These are phyloP conservation scores for Melanaphis sacchari DNA, from an alignment of 1,140 invertebrate genomes.

Conservation along the genomic window DNA sequence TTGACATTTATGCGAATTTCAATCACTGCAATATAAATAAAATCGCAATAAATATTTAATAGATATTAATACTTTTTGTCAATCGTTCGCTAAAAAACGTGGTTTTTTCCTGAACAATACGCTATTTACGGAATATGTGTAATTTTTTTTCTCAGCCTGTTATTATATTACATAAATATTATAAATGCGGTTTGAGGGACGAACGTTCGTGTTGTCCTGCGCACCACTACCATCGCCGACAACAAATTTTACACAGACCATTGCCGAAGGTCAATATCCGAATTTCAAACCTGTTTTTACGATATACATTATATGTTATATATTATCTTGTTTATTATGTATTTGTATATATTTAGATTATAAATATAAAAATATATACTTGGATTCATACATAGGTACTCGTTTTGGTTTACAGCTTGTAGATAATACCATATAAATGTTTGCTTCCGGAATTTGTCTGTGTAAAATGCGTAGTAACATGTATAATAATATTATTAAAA, in stretches of 20 bases:
- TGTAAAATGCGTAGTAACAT: neutral
- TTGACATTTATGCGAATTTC: neutral
- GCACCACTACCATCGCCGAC: neutral
- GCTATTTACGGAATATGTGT: neutral
- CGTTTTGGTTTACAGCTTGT: neutral
- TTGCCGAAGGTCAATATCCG: constrained; percentile 15
- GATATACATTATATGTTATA: neutral
- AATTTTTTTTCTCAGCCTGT: neutral
- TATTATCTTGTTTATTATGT: no score
- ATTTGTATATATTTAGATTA: neutral
- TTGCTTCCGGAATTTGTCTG: neutral
- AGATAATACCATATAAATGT: neutral
- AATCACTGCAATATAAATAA: neutral
- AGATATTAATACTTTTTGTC: neutral
- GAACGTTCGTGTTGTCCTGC: neutral
- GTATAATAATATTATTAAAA: neutral
- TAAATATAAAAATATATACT: neutral
- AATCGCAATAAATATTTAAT: neutral
- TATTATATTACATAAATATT: constrained; percentile 23
- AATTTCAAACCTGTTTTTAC: neutral
- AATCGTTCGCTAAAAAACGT: neutral
- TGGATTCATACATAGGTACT: neutral
- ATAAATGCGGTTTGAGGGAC: neutral
- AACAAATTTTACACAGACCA: neutral
- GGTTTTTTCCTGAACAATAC: neutral